Evolutionary conservation across 2,888 invertebrate genomes (phyloP).

Genomic region (Aphodius granarius): DNA sequence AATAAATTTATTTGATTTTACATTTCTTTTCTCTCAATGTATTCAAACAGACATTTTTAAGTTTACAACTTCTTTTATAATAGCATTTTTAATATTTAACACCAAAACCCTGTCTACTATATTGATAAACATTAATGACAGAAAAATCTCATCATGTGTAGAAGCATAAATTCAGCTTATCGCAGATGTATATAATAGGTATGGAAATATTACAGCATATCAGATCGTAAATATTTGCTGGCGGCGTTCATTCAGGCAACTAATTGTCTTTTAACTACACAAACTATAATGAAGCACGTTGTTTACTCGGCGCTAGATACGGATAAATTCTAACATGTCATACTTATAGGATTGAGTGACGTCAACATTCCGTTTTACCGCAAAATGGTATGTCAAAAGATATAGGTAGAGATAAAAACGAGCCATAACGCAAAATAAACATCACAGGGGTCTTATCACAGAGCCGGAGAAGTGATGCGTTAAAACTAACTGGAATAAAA

Average conservation of each 20-base stretch:
- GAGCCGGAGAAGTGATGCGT: background rate
- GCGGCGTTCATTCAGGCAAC: background rate
- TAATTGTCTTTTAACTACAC: background rate
- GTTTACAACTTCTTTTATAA: too few relatives aligned
- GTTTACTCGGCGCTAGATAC: background rate
- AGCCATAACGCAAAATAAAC: background rate
- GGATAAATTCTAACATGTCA: background rate
- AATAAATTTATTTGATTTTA: too few relatives aligned
- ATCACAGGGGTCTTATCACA: background rate
- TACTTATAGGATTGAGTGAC: background rate
- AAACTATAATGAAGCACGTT: background rate
- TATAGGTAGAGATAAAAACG: background rate
- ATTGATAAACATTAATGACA: background rate
- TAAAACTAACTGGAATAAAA: background rate
- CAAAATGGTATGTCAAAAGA: background rate
- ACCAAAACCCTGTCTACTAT: too few relatives aligned
- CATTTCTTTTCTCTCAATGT: too few relatives aligned
- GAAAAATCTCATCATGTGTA: background rate
- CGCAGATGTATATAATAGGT: background rate
- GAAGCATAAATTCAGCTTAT: background rate
- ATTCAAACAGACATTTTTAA: too few relatives aligned
- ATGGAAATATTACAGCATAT: background rate
- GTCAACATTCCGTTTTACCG: background rate
- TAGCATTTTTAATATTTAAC: too few relatives aligned
- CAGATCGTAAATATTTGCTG: background rate